These are phyloP conservation scores for Theocolax elegans DNA, from an alignment of 1,140 invertebrate genomes.

Conservation along the genomic window DNA sequence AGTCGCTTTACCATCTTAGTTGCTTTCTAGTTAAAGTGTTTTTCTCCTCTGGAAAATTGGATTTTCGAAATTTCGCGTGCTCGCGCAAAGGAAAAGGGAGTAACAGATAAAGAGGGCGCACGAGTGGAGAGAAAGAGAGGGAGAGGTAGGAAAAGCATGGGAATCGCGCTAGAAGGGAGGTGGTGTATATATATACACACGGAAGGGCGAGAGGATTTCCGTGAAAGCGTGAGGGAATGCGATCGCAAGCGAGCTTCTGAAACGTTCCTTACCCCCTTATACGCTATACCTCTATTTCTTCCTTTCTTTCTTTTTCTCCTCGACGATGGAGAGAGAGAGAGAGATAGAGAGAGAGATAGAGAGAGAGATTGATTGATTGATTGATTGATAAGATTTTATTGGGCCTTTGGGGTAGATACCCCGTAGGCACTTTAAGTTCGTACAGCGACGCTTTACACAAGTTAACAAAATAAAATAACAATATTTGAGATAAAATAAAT, in stretches of 20 bases:
- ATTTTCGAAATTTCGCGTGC: conserved; percentile 11
- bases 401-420: too few species aligned
- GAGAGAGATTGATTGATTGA: too few species aligned
- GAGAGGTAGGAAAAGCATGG: conserved; percentile 11
- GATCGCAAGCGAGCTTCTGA: conserved; percentile 41
- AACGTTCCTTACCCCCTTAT: conserved; percentile 26
- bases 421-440: too few species aligned
- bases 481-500: too few species aligned
- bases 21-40: neutral
- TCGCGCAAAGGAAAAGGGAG: neutral
- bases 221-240: conserved; percentile 46
- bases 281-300: neutral
- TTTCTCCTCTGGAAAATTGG: neutral
- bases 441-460: too few species aligned
- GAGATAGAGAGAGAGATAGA: too few species aligned
- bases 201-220: conserved; percentile 47
- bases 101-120: neutral
- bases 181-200: conserved; percentile 13
- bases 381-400: too few species aligned
- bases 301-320: conserved; percentile 1
- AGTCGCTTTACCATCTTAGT: neutral
- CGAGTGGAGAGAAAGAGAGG: neutral
- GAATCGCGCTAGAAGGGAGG: conserved; percentile 33
- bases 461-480: too few species aligned
- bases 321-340: neutral